Conservation (phyloP, 2,888 invertebrate species). For the Idaea aversata region DNA sequence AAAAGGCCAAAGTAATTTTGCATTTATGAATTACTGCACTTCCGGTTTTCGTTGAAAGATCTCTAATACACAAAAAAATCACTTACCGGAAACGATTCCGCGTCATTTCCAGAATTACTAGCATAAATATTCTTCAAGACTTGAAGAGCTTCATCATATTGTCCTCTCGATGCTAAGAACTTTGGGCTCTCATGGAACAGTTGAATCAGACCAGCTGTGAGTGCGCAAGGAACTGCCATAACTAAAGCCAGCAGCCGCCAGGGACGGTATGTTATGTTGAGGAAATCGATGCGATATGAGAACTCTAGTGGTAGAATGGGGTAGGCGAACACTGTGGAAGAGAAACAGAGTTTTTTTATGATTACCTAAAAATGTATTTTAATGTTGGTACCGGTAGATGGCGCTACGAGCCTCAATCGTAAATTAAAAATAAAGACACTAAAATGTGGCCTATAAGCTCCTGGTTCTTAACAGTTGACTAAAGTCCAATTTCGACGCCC, state of each 20-base stretch:
- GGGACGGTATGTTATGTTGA: constrained; percentile 82
- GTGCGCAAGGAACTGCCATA: constrained; percentile 82
- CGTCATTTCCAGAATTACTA: constrained; percentile 56
- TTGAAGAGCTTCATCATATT: constrained; percentile 77
- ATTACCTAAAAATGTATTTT: neutral
- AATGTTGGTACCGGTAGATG: too few relatives aligned
- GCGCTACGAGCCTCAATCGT: too few relatives aligned
- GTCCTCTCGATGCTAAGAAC: constrained; percentile 83
- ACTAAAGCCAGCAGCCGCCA: constrained; percentile 88
- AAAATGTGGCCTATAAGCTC: too few relatives aligned
- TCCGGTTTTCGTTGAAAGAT: neutral
- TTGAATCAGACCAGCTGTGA: constrained; percentile 80
- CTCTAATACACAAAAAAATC: neutral
- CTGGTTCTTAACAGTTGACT: too few relatives aligned
- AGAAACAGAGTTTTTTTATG: constrained; percentile 3
- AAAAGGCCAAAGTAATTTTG: too few relatives aligned
- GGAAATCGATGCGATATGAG: constrained; percentile 59
- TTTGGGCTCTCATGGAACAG: constrained; percentile 89
- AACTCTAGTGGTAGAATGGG: constrained; percentile 83
- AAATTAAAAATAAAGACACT: too few relatives aligned
- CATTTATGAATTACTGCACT: too few relatives aligned
- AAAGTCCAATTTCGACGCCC: too few relatives aligned
- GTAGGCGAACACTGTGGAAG: constrained; percentile 82
- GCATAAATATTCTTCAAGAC: constrained; percentile 64
- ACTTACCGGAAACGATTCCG: constrained; percentile 64